phyloP scores from a whole-genome alignment of 2,888 invertebrate genomes.

The Noctua pronuba region DNA sequence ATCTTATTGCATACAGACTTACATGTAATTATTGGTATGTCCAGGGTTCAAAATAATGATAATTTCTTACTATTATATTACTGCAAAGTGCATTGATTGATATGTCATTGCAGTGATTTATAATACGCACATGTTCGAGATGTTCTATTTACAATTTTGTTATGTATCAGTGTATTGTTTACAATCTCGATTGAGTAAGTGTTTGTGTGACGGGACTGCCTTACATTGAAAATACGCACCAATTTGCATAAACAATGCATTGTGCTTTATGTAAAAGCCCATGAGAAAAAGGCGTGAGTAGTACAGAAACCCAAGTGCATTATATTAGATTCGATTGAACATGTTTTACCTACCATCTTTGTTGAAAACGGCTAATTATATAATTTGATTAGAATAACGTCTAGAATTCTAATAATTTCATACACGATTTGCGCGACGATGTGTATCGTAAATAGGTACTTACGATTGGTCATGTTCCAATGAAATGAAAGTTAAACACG shows the following conservation, averaged over 20 bases:
- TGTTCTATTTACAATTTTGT: slow-evolving; percentile 15
- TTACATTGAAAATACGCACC: slow-evolving; percentile 19
- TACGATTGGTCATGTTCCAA: not conserved
- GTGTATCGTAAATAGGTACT: not conserved
- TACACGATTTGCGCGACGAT: not conserved
- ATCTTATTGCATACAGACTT: not conserved
- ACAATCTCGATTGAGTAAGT: not conserved
- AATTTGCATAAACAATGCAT: not conserved
- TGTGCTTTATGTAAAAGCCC: not conserved
- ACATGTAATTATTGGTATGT: not conserved
- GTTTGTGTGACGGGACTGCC: not conserved
- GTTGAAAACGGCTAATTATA: not conserved
- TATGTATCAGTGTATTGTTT: slow-evolving; percentile 17
- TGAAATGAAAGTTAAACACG: not conserved
- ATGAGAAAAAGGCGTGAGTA: not conserved
- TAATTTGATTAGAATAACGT: not conserved
- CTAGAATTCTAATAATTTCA: not conserved
- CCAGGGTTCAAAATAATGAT: not conserved
- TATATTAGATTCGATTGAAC: not conserved
- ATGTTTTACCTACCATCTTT: not conserved
- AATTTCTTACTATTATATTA: not conserved
- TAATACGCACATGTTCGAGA: slow-evolving; percentile 3
- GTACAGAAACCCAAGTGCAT: not conserved
- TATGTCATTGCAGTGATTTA: slow-evolving; percentile 29
- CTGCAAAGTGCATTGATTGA: slow-evolving; percentile 11